Conservation (phyloP, 2,113 vertebrate species). For the Limnothrissa miodon region DNA sequence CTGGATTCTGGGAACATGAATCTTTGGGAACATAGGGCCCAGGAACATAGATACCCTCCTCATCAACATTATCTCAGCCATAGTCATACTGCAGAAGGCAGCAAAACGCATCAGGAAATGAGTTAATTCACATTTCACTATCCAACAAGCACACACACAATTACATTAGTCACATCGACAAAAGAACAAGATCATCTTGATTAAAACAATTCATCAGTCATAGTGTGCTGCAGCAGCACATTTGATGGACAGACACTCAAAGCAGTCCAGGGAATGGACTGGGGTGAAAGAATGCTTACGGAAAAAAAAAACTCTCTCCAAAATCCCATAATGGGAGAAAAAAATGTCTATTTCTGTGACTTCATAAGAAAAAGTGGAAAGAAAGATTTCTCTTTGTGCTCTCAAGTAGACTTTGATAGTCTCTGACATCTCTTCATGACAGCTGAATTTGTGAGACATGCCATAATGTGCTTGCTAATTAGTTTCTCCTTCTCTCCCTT, state of each 20-base stretch:
- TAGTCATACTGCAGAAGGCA: background rate
- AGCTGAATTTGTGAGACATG: slow-evolving; percentile 35
- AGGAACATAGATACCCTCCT: no score
- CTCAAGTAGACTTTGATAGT: slow-evolving; percentile 42
- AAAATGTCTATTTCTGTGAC: background rate
- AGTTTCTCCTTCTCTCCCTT: slow-evolving; percentile 18
- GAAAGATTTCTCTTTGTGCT: slow-evolving; percentile 25
- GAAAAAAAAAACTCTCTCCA: background rate
- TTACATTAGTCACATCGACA: background rate
- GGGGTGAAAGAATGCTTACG: slow-evolving; percentile 18
- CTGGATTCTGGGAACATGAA: no score
- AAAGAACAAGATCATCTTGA: background rate
- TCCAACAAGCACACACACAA: background rate
- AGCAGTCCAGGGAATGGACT: background rate
- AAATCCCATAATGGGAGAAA: slow-evolving; percentile 23
- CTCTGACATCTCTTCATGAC: slow-evolving; percentile 30
- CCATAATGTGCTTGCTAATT: slow-evolving; percentile 38
- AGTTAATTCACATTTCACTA: background rate
- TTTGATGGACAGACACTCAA: background rate
- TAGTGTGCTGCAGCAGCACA: background rate
- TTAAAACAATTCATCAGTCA: background rate
- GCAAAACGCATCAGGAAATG: background rate
- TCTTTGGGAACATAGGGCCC: no score
- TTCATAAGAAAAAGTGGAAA: background rate
- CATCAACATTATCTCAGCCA: background rate